Evolutionary conservation across 2,113 vertebrate species (phyloP), one percentile per base, ranked within the genome.

Genomic region (Gasterosteus aculeatus): DNA sequence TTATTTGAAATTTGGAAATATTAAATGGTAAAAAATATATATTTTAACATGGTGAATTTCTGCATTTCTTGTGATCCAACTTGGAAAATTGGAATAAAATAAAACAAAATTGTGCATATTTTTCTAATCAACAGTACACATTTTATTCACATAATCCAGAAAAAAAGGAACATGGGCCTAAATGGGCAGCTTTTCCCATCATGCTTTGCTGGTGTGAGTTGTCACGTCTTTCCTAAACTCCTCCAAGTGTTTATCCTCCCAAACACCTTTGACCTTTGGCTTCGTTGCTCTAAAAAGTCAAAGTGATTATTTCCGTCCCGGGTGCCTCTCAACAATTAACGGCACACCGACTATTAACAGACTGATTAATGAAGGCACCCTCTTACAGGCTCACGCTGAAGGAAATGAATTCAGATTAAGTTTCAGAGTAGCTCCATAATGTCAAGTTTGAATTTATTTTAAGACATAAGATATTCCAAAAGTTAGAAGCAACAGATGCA

Each of bases 211-310:
- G 0, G 12, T 8, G 2, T 11, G 19, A 64, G 49, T 60, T 38
- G 0, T 69, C 58, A 59, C 62, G 2, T 68, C 47, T 39, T 12
- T 44, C 26, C 38, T 7, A n/a, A 56, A 16, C 57, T 69, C 46
- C 54, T 71, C 4, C 3, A 72, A 76, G 76, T 86, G 75, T 83
- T 83, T 85, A 68, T 78, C 69, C 26, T 33, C 79, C 46, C 41
- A 77, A 82, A 79, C 76, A 79, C 86, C 75, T 89, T 81, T 71
- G 78, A 92, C 88, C 89, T 91, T 90, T 86, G 81, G 64, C 57
- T 82, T 22, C n/a, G 81, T 80, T 33, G 63, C 26, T 49, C n/a
- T 51, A 46, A 90, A 91, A 92, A 87, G 89, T 91, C 87, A 87
- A 80, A 85, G 81, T 65, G 79, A 87, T 92, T 87, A 88, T 79